These are phyloP conservation scores for Peucedramus taeniatus DNA, from an alignment of 2,113 vertebrate genomes.

Conservation along the genomic window DNA sequence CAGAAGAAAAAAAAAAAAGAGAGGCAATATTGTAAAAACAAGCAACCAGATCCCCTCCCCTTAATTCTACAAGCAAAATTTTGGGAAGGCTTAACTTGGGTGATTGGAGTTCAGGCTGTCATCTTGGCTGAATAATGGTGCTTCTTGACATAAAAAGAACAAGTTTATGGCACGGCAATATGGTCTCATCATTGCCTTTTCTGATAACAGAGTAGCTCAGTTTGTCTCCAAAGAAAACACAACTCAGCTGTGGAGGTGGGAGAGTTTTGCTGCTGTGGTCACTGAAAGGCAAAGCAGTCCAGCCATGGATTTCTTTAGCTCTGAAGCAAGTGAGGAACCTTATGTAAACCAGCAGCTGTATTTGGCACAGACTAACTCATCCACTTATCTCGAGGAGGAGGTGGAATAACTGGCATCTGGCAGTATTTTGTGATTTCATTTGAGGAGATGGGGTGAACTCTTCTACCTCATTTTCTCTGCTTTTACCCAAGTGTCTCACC, in stretches of 20 bases:
- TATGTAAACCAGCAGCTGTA: neutral
- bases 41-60: accelerated
- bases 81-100: neutral
- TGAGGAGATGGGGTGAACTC: neutral
- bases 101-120: neutral
- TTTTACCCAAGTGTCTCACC: neutral
- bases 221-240: neutral
- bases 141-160: neutral
- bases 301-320: neutral
- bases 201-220: neutral
- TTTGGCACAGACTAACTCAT: neutral
- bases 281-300: neutral
- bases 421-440: neutral
- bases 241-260: neutral
- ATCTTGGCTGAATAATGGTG: neutral
- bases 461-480: neutral
- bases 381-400: neutral
- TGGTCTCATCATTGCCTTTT: neutral
- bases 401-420: neutral
- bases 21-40: neutral
- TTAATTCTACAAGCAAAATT: neutral
- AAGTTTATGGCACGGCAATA: neutral
- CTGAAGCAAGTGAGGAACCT: neutral
- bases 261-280: neutral
- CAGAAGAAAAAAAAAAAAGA: neutral